A percentile compares a stretch with the other conserved stretches of the same genome.
Evolutionary conservation across 30 jellyfish, hydroid and myxozoan genomes (phyloP).

Genomic region (Chrysaora quinquecirrha): DNA sequence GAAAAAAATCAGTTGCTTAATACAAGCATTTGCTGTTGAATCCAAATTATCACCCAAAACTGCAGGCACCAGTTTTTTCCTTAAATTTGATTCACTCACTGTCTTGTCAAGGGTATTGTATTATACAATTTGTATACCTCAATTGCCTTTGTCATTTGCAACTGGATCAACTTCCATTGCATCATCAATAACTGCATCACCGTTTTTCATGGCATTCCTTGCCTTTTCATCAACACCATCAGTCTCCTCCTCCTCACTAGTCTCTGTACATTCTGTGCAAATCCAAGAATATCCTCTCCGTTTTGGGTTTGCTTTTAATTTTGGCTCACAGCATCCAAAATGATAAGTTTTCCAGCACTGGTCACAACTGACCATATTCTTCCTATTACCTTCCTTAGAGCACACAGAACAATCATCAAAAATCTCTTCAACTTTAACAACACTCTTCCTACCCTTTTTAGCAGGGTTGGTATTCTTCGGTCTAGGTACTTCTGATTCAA

Average conservation of each 20-base stretch:
- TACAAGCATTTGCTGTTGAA: too few species aligned
- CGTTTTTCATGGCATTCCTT: not conserved
- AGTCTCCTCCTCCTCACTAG: constrained; percentile 50
- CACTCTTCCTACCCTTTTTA: constrained; percentile 7
- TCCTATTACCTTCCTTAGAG: constrained; percentile 68
- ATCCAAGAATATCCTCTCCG: constrained; percentile 74
- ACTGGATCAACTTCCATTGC: too few species aligned
- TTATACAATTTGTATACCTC: too few species aligned
- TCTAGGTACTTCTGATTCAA: too few species aligned
- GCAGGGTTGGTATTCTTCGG: not conserved
- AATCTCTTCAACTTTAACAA: constrained; percentile 19
- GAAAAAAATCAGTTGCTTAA: too few species aligned
- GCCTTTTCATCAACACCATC: constrained; percentile 31
- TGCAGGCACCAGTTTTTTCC: too few species aligned
- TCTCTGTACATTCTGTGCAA: constrained; percentile 81
- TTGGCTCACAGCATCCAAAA: constrained; percentile 92
- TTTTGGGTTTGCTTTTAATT: constrained; percentile 84
- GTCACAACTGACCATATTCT: constrained; percentile 84
- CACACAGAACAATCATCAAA: constrained; percentile 74
- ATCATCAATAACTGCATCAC: constrained; percentile 20
- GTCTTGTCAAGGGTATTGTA: too few species aligned
- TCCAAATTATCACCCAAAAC: too few species aligned
- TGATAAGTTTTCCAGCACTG: constrained; percentile 82
- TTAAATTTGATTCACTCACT: too few species aligned
- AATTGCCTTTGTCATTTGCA: too few species aligned